Conservation (phyloP, 2,888 invertebrate genomes). For the Allacma fusca region DNA sequence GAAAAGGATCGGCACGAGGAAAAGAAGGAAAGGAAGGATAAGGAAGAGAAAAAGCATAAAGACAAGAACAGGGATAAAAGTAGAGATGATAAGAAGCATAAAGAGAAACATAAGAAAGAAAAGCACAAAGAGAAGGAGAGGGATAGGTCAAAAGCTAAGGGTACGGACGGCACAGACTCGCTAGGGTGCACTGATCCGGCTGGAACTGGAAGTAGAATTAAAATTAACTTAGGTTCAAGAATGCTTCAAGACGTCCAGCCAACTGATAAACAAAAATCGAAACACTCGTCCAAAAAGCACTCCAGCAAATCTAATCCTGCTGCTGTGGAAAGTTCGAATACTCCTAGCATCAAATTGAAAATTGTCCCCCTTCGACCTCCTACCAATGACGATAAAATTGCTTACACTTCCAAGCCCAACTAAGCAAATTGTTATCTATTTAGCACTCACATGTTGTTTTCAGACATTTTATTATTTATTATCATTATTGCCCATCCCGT, state of each 20-base stretch:
- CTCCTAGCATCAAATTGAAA: conserved; percentile 35
- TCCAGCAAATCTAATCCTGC: conserved; percentile 31
- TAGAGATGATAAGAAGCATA: conserved; percentile 54
- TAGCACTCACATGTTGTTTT: not conserved
- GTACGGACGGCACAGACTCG: not conserved
- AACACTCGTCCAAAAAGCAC: conserved; percentile 42
- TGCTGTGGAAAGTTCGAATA: not conserved
- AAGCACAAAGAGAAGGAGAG: conserved; percentile 46
- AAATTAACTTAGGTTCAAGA: conserved; percentile 24
- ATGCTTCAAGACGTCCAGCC: not conserved
- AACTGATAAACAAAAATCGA: conserved; percentile 41
- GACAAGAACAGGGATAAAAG: conserved; percentile 49
- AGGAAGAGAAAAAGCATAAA: conserved; percentile 47
- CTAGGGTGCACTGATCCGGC: conserved; percentile 11
- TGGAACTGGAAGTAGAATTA: conserved; percentile 22
- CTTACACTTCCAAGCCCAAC: conserved; percentile 30
- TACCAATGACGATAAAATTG: conserved; percentile 27
- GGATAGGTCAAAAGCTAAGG: conserved; percentile 39
- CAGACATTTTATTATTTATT: conserved; percentile 17
- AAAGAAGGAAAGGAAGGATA: conserved; percentile 56
- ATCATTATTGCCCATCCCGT: not conserved
- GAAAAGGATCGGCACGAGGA: conserved; percentile 44
- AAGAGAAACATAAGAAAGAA: conserved; percentile 41
- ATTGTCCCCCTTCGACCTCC: conserved; percentile 39
- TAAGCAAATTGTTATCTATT: conserved; percentile 10